Evolutionary conservation across 2,797 vertebrate genomes (phyloP).

Genomic region (Aphelocoma californica): DNA sequence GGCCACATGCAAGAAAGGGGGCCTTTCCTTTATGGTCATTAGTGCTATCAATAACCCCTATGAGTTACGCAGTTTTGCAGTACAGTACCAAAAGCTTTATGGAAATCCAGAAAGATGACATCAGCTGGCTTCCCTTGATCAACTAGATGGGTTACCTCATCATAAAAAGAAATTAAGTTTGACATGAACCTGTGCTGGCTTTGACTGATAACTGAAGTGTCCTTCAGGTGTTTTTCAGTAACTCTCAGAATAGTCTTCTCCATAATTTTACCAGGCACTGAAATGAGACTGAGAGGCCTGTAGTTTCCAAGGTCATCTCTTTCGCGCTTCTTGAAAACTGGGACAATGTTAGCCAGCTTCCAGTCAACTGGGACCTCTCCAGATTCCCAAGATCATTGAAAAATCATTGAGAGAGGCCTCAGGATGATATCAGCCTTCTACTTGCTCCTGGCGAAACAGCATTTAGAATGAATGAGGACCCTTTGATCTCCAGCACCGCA

Average conservation of each 20-base stretch:
- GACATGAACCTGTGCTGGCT: neutral
- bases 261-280: neutral
- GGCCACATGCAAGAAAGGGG: neutral
- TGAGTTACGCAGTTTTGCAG: neutral
- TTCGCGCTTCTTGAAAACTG: neutral
- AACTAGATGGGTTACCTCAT: neutral
- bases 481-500: slow-evolving; percentile 15
- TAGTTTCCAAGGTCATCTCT: neutral
- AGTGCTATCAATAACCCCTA: neutral
- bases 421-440: neutral
- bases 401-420: neutral
- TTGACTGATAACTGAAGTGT: neutral
- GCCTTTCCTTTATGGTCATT: neutral
- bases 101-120: neutral
- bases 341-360: neutral
- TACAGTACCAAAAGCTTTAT: neutral
- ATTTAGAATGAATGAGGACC: neutral
- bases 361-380: neutral
- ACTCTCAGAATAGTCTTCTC: neutral
- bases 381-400: neutral
- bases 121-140: neutral
- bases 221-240: neutral
- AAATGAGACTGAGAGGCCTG: neutral
- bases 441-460: neutral
- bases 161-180: neutral